Evolutionary conservation across 2,888 invertebrate genomes (phyloP).

Genomic region (Epirrita christyi): DNA sequence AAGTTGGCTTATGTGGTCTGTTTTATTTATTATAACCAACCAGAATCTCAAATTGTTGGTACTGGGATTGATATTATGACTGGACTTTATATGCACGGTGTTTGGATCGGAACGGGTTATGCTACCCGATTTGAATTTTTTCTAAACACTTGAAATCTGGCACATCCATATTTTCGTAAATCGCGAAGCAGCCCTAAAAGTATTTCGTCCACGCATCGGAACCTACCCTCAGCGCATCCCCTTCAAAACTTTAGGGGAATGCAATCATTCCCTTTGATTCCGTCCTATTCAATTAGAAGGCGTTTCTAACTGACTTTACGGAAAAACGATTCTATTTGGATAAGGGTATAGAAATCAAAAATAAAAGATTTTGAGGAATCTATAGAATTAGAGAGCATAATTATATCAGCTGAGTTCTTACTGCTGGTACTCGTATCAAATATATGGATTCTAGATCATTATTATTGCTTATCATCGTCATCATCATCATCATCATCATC

Average conservation of each 20-base stretch:
- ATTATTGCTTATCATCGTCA: too few relatives aligned
- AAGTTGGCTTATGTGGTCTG: too few relatives aligned
- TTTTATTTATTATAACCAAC: too few relatives aligned
- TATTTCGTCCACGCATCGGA: constrained; percentile 77
- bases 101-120: too few relatives aligned
- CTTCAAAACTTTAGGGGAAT: constrained; percentile 74
- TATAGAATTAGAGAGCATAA: constrained; percentile 1
- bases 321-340: constrained; percentile 51
- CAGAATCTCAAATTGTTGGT: too few relatives aligned
- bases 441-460: too few relatives aligned
- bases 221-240: constrained; percentile 71
- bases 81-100: too few relatives aligned
- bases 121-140: too few relatives aligned
- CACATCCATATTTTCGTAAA: constrained; percentile 40
- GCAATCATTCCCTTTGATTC: constrained; percentile 83
- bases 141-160: background rate
- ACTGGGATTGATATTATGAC: too few relatives aligned
- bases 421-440: constrained; percentile 5
- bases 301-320: constrained; percentile 72
- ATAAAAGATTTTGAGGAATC: constrained; percentile 32
- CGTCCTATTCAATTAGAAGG: constrained; percentile 83
- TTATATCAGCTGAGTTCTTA: background rate
- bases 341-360: constrained; percentile 36
- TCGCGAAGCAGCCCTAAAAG: constrained; percentile 59
- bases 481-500: too few relatives aligned